phyloP scores from a whole-genome alignment of 2,113 vertebrate genomes.

The Pionites leucogaster region DNA sequence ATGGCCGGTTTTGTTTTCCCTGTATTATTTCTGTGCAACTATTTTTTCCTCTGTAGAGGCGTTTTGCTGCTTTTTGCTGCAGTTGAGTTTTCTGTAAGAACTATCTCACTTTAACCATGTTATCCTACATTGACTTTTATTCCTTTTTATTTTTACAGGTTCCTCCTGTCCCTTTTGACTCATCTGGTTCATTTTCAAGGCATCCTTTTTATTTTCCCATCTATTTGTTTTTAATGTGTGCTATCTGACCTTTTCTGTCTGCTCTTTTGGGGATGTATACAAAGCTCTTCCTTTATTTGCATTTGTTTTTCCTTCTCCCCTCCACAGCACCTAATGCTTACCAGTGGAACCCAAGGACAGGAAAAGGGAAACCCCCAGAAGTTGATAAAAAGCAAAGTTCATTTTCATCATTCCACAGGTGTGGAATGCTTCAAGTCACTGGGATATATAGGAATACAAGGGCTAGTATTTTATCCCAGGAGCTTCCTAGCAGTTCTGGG shows the following conservation, averaged over 20 bases:
- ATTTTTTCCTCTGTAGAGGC: conserved; percentile 3
- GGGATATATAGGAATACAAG: background rate
- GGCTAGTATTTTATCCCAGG: background rate
- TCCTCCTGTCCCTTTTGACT: background rate
- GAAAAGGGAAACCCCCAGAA: background rate
- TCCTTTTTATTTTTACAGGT: background rate
- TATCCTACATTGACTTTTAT: background rate
- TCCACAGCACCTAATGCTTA: background rate
- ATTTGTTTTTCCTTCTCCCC: conserved; percentile 15
- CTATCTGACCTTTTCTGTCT: conserved; percentile 34
- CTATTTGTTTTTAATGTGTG: background rate
- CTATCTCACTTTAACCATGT: background rate
- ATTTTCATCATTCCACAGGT: background rate
- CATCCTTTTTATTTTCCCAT: conserved; percentile 31
- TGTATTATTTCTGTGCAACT: background rate
- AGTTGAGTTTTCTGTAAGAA: background rate
- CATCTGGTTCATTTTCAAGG: conserved; percentile 12
- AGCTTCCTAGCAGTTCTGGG: background rate
- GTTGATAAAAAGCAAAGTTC: background rate
- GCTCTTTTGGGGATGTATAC: conserved; percentile 23
- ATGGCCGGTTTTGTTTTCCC: background rate
- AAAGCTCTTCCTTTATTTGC: conserved; percentile 38
- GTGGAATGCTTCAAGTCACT: background rate
- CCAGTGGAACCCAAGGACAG: background rate
- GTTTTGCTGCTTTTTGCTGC: background rate